Evolutionary conservation across 2,113 vertebrate genomes (phyloP), one percentile per base, ranked within the genome.

Genomic region (Benitochromis conjunctus): DNA sequence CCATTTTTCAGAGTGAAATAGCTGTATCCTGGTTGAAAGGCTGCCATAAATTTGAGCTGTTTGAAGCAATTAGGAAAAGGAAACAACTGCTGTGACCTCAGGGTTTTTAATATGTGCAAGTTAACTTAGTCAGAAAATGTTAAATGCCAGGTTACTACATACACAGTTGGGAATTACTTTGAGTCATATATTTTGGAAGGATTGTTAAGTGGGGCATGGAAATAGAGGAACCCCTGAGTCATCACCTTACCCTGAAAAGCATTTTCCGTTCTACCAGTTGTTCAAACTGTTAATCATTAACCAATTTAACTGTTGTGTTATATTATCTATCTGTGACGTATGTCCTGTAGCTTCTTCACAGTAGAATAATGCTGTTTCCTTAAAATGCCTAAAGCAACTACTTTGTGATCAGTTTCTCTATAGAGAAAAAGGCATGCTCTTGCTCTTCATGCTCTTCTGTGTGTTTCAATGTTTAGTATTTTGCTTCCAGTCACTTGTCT

Each of bases 251-350:
- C 24, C 82, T 86, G 18, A 26, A 53, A 21, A 71, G 9, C 58
- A 66, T 62, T 91, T 92, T 90, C 83, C 64, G 4, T 88, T 90
- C 38, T 54, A 9, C 10, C 19, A 62, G 24, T 81, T 57, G 71
- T 81, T 41, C 82, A 7, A 80, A 81, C 57, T 88, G 80, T 89
- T 36, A 89, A 86, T 94, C 77, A 89, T 91, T 91, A 58, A 90
- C 80, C 78, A 77, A 54, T 46, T 6, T 13, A 62, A 55, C 55
- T 29, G 57, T 80, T 85, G 43, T 85, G 36, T 88, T 83, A 48
- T 71, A 14, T 21, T 81, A 10, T 10, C 79, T 83, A 24, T 86
- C 36, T 81, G 4, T 34, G 53, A 71, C 64, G 26, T 58, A 16
- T 58, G 14, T 13, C 18, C 14, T 7, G 29, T 77, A 38, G 56